phyloP scores from a whole-genome alignment of 2,888 invertebrate species.

The Galerucella calmariensis region DNA sequence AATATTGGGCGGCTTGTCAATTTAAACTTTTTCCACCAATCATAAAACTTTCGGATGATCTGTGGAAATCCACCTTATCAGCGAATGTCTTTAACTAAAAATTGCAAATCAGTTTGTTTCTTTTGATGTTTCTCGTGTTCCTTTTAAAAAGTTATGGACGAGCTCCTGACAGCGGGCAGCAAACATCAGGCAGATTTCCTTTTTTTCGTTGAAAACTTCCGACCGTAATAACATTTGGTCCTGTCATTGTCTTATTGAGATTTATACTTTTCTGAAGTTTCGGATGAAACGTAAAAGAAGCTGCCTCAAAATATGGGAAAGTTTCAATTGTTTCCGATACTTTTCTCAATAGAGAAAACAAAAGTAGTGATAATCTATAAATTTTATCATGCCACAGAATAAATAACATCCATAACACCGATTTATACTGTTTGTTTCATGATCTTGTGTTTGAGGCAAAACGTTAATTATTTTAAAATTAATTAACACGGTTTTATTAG shows the following conservation, averaged over 20 bases:
- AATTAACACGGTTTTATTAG: no score
- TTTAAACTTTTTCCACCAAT: no score
- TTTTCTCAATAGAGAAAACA: background rate
- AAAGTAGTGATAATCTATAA: background rate
- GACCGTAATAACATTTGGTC: conserved; percentile 8
- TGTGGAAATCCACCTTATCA: no score
- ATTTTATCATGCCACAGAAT: no score
- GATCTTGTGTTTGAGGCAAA: no score
- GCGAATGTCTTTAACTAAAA: no score
- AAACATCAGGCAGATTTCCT: background rate
- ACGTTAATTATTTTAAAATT: no score
- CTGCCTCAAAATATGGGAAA: background rate
- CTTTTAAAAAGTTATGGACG: background rate
- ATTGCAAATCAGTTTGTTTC: no score
- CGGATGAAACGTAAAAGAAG: background rate
- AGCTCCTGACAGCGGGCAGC: background rate
- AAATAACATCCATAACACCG: no score
- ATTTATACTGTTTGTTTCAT: no score
- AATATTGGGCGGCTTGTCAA: no score
- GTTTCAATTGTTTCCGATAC: background rate
- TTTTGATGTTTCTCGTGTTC: background rate
- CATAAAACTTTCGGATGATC: no score
- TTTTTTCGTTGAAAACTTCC: background rate
- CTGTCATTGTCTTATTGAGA: background rate
- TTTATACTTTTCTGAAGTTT: conserved; percentile 1